phyloP scores from a whole-genome alignment of 1,140 invertebrate genomes.

The Whitmania pigra region DNA sequence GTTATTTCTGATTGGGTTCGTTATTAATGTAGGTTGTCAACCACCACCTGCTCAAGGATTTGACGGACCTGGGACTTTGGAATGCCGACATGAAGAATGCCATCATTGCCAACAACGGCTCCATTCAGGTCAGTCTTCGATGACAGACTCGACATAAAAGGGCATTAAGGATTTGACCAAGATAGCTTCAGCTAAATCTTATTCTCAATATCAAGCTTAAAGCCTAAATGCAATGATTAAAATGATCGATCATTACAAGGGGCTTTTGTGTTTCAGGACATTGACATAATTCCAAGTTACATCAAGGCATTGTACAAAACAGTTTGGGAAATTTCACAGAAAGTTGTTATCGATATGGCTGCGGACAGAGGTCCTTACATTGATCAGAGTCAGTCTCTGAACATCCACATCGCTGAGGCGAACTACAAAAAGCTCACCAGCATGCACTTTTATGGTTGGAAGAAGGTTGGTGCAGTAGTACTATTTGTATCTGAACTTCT shows the following conservation, averaged over 20 bases:
- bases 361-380: slow-evolving; percentile 94
- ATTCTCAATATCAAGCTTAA: neutral
- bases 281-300: slow-evolving; percentile 72
- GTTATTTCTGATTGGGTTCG: neutral
- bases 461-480: slow-evolving; percentile 47
- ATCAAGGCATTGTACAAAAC: slow-evolving; percentile 89
- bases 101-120: slow-evolving; percentile 82
- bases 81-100: slow-evolving; percentile 90
- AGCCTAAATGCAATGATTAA: neutral
- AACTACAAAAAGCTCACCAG: slow-evolving; percentile 85
- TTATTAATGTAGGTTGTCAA: slow-evolving; percentile 66
- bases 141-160: neutral
- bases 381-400: slow-evolving; percentile 94
- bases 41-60: slow-evolving; percentile 82
- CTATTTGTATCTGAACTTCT: too few species aligned
- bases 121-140: slow-evolving; percentile 55
- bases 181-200: neutral
- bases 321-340: slow-evolving; percentile 96
- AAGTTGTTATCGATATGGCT: slow-evolving; percentile 87
- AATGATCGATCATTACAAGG: neutral
- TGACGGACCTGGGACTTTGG: slow-evolving; percentile 82
- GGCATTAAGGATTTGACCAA: neutral
- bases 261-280: slow-evolving; percentile 49
- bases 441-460: slow-evolving; percentile 97
- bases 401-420: slow-evolving; percentile 87